Percentiles rank a stretch among this genome's conserved stretches.
These are phyloP conservation scores for Lapara coniferarum DNA, from an alignment of 2,888 invertebrate species.

Conservation along the genomic window DNA sequence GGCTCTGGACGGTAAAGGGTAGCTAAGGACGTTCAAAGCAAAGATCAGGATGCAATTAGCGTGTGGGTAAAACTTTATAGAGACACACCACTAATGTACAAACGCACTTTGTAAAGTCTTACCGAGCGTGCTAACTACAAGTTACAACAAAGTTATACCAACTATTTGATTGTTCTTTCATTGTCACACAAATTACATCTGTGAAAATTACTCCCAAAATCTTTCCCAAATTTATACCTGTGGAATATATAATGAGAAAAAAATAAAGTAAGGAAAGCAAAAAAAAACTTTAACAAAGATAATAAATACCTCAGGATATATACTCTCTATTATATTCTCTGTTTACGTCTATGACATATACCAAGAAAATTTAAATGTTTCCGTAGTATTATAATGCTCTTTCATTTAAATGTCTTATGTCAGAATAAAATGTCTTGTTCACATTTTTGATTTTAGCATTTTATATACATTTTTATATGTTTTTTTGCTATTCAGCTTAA, in stretches of 20 bases:
- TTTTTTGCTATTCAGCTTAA: constrained; percentile 5
- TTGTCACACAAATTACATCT: neutral
- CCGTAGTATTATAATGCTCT: too few species aligned
- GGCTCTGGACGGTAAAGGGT: constrained; percentile 70
- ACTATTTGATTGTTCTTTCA: neutral
- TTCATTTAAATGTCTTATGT: too few species aligned
- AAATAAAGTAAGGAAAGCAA: neutral
- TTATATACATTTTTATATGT: constrained; percentile 1
- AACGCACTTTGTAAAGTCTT: neutral
- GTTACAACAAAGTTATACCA: neutral
- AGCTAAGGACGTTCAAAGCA: constrained; percentile 60
- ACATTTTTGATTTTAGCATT: neutral
- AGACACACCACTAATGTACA: neutral
- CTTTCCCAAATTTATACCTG: neutral
- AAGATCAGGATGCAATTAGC: constrained; percentile 74
- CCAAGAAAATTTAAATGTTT: neutral
- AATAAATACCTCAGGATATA: too few species aligned
- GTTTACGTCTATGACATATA: too few species aligned
- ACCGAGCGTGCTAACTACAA: neutral
- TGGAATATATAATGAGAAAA: neutral
- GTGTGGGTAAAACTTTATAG: constrained; percentile 62
- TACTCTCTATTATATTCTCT: too few species aligned
- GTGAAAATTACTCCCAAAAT: too few species aligned
- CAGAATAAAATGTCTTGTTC: neutral
- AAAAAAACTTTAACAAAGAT: too few species aligned